phyloP scores from a whole-genome alignment of 2,113 vertebrate species.

The Camelus bactrianus region DNA sequence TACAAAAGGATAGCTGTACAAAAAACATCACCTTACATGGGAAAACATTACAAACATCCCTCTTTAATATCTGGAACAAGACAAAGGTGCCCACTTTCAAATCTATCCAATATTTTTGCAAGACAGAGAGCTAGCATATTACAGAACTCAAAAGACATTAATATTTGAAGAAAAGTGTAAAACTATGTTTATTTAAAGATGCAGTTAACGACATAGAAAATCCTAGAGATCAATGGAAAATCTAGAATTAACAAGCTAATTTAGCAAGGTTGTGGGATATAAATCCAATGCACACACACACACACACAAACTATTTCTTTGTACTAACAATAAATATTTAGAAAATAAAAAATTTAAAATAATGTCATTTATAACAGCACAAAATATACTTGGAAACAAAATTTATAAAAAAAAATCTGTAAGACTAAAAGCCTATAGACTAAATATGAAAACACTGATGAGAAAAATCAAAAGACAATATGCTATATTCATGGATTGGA shows the following conservation, averaged over 20 bases:
- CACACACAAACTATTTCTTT: not conserved
- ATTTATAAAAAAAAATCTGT: not conserved
- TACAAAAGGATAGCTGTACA: not conserved
- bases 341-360: not conserved
- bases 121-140: not conserved
- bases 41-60: not conserved
- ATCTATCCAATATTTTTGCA: not conserved
- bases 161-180: not conserved
- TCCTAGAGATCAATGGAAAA: conserved; percentile 11
- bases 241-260: conserved; percentile 1
- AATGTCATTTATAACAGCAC: not conserved
- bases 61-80: conserved; percentile 32
- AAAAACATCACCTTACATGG: not conserved
- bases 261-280: not conserved
- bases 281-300: not conserved
- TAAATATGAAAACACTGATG: not conserved
- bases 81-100: not conserved
- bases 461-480: conserved; percentile 7
- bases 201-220: not conserved
- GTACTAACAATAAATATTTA: not conserved
- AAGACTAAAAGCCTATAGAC: not conserved
- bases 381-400: not conserved
- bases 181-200: conserved; percentile 3
- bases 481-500: not conserved
- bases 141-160: not conserved